phyloP scores from a whole-genome alignment of 2,888 invertebrate genomes.

The Anticlea derivata region DNA sequence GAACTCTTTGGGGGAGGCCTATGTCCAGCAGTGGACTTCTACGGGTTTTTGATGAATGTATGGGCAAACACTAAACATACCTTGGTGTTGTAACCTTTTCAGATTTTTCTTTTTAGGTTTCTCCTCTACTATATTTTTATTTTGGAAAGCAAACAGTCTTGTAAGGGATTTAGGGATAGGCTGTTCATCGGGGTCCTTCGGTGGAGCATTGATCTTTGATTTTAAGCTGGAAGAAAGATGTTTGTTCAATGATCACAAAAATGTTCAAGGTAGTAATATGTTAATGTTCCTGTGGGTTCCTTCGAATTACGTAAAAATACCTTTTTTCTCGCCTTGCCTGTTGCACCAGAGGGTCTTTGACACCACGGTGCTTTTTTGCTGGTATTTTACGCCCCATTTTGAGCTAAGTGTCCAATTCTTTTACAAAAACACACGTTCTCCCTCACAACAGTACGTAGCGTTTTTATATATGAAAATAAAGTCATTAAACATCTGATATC shows the following conservation, averaged over 20 bases:
- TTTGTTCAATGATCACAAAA: too few relatives aligned
- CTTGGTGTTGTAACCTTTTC: slow-evolving; percentile 23
- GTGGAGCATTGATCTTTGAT: slow-evolving; percentile 90
- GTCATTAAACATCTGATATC: too few relatives aligned
- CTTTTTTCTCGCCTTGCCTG: slow-evolving; percentile 84
- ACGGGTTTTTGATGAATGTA: too few relatives aligned
- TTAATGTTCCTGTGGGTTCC: too few relatives aligned
- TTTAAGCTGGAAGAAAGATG: slow-evolving; percentile 83
- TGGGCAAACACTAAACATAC: too few relatives aligned
- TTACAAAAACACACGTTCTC: not conserved
- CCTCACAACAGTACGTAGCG: not conserved
- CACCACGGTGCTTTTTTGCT: slow-evolving; percentile 90
- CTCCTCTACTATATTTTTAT: slow-evolving; percentile 39
- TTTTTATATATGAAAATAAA: too few relatives aligned
- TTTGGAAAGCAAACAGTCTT: slow-evolving; percentile 80
- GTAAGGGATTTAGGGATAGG: slow-evolving; percentile 89
- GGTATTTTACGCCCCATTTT: slow-evolving; percentile 91
- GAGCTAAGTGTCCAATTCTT: not conserved
- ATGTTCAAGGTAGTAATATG: too few relatives aligned
- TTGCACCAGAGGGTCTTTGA: slow-evolving; percentile 90
- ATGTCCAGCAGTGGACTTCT: too few relatives aligned
- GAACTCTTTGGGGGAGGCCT: too few relatives aligned
- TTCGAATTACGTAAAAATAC: slow-evolving; percentile 70
- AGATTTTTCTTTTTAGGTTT: slow-evolving; percentile 33
- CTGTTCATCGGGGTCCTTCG: slow-evolving; percentile 87